Evolutionary conservation across 2,888 invertebrate genomes (phyloP).

Genomic region (Agonopterix heracliana): DNA sequence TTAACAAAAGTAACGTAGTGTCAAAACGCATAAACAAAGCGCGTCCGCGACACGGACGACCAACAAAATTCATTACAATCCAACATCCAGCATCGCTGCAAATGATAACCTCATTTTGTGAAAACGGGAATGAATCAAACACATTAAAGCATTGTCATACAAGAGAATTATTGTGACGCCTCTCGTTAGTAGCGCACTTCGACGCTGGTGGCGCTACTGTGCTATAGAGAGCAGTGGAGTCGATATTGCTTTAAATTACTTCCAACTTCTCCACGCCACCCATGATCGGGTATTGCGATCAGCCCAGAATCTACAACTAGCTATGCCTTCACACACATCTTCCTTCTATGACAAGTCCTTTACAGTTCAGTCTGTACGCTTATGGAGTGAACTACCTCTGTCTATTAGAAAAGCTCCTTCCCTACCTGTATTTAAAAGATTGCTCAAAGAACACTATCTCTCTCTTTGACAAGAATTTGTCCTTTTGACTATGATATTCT

Average conservation of each 20-base stretch:
- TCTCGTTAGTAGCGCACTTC: conserved; percentile 66
- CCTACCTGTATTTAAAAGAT: too few relatives aligned
- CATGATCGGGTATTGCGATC: too few relatives aligned
- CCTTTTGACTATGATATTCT: too few relatives aligned
- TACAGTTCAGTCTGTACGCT: too few relatives aligned
- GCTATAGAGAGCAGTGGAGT: conserved; percentile 25
- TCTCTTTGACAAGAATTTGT: too few relatives aligned
- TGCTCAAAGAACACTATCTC: too few relatives aligned
- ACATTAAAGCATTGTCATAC: conserved; percentile 72
- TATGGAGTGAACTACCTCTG: too few relatives aligned
- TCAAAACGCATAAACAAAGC: conserved; percentile 23
- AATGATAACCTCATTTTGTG: conserved; percentile 73
- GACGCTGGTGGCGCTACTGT: conserved; percentile 45
- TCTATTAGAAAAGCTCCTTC: too few relatives aligned
- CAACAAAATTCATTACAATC: conserved; percentile 62
- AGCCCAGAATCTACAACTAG: too few relatives aligned
- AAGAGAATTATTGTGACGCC: conserved; percentile 74
- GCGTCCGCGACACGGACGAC: conserved; percentile 34
- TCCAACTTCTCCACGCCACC: too few relatives aligned
- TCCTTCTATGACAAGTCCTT: too few relatives aligned
- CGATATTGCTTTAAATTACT: conserved; percentile 1
- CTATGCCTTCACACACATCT: too few relatives aligned
- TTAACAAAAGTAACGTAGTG: conserved; percentile 9
- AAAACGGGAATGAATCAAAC: conserved; percentile 69
- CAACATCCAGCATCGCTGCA: conserved; percentile 41